Percentiles rank a stretch among this genome's conserved stretches.
These are phyloP conservation scores for Luperina testacea DNA, from an alignment of 2,888 invertebrate genomes.

Conservation along the genomic window DNA sequence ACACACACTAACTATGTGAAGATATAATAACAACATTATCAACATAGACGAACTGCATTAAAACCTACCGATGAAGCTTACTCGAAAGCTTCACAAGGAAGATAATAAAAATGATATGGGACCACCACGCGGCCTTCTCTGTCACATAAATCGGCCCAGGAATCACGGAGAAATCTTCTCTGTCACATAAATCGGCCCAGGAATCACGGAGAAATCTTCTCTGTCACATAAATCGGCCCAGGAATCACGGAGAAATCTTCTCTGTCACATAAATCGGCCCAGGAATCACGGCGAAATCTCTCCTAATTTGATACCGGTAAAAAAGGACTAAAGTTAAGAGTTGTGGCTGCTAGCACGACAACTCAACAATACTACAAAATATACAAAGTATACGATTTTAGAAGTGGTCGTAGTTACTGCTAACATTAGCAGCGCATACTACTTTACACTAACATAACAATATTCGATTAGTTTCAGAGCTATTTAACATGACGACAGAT, in stretches of 20 bases:
- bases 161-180: too few species aligned
- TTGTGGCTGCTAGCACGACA: neutral
- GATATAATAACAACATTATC: neutral
- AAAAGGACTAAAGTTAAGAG: neutral
- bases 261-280: too few species aligned
- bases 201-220: too few species aligned
- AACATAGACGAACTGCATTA: neutral
- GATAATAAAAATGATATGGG: too few species aligned
- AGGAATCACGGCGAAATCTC: neutral
- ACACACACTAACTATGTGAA: neutral
- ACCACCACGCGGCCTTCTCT: too few species aligned
- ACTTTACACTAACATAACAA: neutral
- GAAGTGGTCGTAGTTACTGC: neutral
- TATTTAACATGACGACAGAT: slow-evolving; percentile 5
- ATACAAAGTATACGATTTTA: neutral
- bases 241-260: too few species aligned
- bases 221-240: too few species aligned
- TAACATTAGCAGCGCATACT: neutral
- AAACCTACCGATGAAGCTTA: neutral
- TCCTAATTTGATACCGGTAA: neutral
- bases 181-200: too few species aligned
- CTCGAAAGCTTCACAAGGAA: neutral
- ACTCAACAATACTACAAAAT: neutral
- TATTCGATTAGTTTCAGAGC: slow-evolving; percentile 16
- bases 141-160: too few species aligned